Conservation (phyloP, 2,888 invertebrate genomes). For the Argyresthia goedartella region DNA sequence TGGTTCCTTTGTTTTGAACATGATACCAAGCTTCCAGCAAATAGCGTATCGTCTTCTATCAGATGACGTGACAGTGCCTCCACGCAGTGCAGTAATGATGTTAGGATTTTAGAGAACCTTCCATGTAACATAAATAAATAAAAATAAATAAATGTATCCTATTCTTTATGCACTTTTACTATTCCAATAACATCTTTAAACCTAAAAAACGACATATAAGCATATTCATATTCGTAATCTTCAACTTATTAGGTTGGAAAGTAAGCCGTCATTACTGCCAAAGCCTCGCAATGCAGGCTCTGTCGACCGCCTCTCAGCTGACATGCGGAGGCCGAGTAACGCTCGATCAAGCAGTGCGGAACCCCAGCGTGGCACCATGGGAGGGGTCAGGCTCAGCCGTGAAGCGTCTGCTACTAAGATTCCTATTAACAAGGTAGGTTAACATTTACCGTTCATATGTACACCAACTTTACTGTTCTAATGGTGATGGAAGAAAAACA, state of each 20-base stretch:
- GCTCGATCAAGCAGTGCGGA: constrained; percentile 54
- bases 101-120: neutral
- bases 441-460: neutral
- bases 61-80: neutral
- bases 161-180: no score
- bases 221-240: neutral
- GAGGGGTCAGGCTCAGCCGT: constrained; percentile 32
- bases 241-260: constrained; percentile 29
- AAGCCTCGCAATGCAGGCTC: constrained; percentile 45
- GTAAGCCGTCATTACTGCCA: constrained; percentile 46
- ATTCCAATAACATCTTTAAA: neutral
- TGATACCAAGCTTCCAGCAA: neutral
- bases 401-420: constrained; percentile 51
- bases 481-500: no score
- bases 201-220: neutral
- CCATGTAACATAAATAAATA: neutral
- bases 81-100: neutral
- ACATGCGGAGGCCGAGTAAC: constrained; percentile 39
- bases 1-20: neutral
- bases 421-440: constrained; percentile 34
- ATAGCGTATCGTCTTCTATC: neutral
- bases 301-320: constrained; percentile 44
- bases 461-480: no score
- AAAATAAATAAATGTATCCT: neutral
- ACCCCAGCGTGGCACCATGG: constrained; percentile 37